Evolutionary conservation across 1,140 invertebrate species (phyloP).

Genomic region (Chymomyza costata): DNA sequence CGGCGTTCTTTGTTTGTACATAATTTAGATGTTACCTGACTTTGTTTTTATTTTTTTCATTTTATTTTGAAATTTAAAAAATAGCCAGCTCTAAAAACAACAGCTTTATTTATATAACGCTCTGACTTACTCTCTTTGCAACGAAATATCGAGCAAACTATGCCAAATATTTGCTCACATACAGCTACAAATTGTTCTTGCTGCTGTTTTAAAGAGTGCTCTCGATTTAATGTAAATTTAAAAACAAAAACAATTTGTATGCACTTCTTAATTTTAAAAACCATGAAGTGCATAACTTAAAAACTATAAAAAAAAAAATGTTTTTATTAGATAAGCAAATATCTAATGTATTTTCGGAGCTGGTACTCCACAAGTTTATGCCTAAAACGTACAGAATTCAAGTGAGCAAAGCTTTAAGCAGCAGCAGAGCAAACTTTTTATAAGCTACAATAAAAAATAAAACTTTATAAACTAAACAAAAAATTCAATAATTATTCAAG

Average conservation of each 20-base stretch:
- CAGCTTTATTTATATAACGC: conserved; percentile 3
- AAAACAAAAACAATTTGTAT: no score
- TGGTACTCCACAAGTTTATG: conserved; percentile 52
- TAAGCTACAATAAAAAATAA: conserved; percentile 16
- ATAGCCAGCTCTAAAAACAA: no score
- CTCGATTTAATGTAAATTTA: no score
- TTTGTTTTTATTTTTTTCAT: no score
- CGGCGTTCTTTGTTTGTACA: not conserved
- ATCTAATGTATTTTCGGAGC: conserved; percentile 49
- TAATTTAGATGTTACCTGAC: no score
- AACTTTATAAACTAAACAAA: conserved; percentile 21
- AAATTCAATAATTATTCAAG: conserved; percentile 14
- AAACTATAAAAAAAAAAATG: no score
- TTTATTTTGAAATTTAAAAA: no score
- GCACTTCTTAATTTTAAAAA: conserved; percentile 25
- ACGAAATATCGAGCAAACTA: conserved; percentile 30
- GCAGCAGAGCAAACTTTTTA: conserved; percentile 14
- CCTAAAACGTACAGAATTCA: not conserved
- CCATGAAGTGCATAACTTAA: conserved; percentile 15
- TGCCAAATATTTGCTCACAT: conserved; percentile 27
- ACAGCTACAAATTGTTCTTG: conserved; percentile 12
- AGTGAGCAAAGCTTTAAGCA: conserved; percentile 2
- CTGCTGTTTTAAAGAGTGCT: conserved; percentile 10
- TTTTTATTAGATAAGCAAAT: no score
- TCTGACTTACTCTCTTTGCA: conserved; percentile 10